phyloP scores from a whole-genome alignment of 1,140 invertebrate species.

The Nylanderia fulva region DNA sequence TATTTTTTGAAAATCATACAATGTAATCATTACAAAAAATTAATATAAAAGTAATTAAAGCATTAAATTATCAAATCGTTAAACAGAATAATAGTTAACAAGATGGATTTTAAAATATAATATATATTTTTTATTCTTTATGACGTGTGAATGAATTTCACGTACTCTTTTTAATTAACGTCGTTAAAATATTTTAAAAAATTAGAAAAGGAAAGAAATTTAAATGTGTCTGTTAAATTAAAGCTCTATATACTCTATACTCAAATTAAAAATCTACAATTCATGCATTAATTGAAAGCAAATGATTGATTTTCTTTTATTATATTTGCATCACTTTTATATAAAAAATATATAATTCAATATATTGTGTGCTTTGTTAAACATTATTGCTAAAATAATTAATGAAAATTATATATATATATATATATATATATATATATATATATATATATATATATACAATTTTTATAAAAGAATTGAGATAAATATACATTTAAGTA shows the following conservation, averaged over 20 bases:
- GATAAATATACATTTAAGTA: too few relatives aligned
- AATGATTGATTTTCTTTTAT: not conserved
- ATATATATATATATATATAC: too few relatives aligned
- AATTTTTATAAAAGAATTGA: too few relatives aligned
- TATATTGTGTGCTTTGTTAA: too few relatives aligned
- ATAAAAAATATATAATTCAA: not conserved
- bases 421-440: too few relatives aligned
- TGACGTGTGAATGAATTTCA: not conserved
- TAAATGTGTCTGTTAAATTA: not conserved
- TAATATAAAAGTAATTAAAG: not conserved
- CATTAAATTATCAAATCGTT: not conserved
- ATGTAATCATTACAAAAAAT: not conserved
- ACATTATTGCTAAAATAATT: too few relatives aligned
- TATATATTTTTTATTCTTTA: not conserved
- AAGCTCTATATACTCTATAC: not conserved
- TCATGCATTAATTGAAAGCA: not conserved
- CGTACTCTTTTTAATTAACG: not conserved
- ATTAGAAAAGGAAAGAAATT: not conserved
- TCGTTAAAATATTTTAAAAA: not conserved
- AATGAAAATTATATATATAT: too few relatives aligned
- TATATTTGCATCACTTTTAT: not conserved
- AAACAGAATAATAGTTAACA: not conserved
- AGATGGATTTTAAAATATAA: not conserved
- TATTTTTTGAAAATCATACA: not conserved
- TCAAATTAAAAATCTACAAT: not conserved